phyloP scores from a whole-genome alignment of 2,113 vertebrate species.

The Amia ocellicauda region DNA sequence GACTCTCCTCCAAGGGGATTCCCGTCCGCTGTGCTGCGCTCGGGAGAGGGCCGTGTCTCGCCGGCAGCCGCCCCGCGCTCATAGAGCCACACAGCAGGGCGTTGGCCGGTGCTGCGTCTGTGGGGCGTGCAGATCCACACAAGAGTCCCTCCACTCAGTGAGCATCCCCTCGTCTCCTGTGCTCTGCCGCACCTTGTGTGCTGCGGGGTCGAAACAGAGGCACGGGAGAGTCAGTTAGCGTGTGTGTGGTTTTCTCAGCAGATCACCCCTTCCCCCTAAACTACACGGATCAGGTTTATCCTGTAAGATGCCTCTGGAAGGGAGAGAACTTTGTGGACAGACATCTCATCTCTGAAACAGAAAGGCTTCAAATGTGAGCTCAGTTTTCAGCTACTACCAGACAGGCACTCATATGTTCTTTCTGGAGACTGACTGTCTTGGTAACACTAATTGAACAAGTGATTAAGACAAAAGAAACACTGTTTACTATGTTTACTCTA shows the following conservation, averaged over 20 bases:
- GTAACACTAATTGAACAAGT: no score
- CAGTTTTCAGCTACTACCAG: no score
- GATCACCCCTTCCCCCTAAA: no score
- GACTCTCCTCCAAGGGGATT: no score
- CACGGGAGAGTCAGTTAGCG: conserved; percentile 26
- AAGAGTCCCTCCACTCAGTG: conserved; percentile 38
- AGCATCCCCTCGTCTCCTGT: conserved; percentile 19
- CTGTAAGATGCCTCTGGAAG: neutral
- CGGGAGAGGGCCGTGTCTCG: no score
- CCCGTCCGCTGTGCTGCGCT: neutral
- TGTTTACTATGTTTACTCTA: no score
- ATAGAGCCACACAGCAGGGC: conserved; percentile 41
- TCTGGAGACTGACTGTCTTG: no score
- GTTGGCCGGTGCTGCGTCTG: neutral
- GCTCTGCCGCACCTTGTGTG: conserved; percentile 42
- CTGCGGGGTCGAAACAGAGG: conserved; percentile 24
- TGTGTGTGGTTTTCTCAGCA: neutral
- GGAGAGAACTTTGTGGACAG: no score
- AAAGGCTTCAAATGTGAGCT: no score
- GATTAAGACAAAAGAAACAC: no score
- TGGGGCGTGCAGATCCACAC: conserved; percentile 7
- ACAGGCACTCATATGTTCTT: no score
- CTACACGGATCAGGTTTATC: neutral
- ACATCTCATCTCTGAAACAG: no score
- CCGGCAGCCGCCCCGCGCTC: neutral